Base-by-base conservation (phyloP, 2,888 invertebrate species). In the Pedicia rivosa region DNA sequence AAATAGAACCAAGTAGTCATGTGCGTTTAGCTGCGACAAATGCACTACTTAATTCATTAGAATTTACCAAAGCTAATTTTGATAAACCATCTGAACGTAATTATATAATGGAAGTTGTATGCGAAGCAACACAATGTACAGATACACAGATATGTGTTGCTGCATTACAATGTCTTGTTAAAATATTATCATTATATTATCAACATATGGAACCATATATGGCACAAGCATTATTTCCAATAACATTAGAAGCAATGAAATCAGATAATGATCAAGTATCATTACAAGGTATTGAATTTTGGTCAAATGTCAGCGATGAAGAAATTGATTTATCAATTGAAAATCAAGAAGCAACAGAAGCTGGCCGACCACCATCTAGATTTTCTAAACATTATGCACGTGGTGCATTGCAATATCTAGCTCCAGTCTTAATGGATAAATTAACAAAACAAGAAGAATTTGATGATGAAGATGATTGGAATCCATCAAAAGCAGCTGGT, bases 231-330 rank as follows among this genome's bases (percentile, higher is more conserved):
- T 65, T 98, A 13, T 98, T 98, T 62, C 92, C 97, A 19, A 97
- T 98, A 40, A 95, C 98, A 7, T 66, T 98, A 54, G 91, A 94
- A 62, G 95, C 98, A 8, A 99, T 99, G 92, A 92, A 91, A 57
- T 88, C 88, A 13, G 90, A 91, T 44, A 75, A 84, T 45, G 94
- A 97, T 64, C 94, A 95, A 48, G 83, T 99, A 37, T 82, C 92
- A 13, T 70, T 97, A 39, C 97, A 97, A 67, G 98, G 98, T 46
- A 97, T 99, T 57, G 98, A 99, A 62, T 99, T 99, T 65, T 99
- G 99, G 98, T 97, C 95, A 4, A 97, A 94, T 51, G 95, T 98
- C 1, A 94, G 97, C 54, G 98, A 99, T 63, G 98, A 97, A 65
- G 98, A 99, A 64, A 90, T 95, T 24, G 95, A 95, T 63, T 66